Evolutionary conservation across 1,140 invertebrate species (phyloP), one percentile per base, ranked within the genome.

Genomic region (Lanistes nyassanus): DNA sequence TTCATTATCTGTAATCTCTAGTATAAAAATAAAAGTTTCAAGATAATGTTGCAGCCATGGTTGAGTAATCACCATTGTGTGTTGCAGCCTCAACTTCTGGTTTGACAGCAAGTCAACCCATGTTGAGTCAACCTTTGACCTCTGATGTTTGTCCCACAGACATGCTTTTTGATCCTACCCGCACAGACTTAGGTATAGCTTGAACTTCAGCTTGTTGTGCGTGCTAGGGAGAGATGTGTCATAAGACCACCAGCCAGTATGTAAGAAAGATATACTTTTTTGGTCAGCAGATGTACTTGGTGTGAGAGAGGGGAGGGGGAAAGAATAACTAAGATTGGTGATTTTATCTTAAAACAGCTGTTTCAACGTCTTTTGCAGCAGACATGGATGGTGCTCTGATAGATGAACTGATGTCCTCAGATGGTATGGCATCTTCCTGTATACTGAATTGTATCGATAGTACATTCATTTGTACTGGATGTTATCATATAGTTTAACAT

Each of bases 391-490:
- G 81, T 60, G 80, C 86, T 65, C 71, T 87, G 21, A 81, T 89
- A 58, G 88, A 89, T 69, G 88, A 88, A 62, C 76, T 89, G 11
- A 88, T 89, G 65, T 82, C 87, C 31, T 81, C 83, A 71, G 88
- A 89, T 80, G 84, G 88, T 89, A 84, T 47, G 42, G 42, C 42
- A 47, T 47, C 19, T n/a, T n/a, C n/a, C n/a, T n/a, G n/a, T n/a
- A n/a, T n/a, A n/a, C n/a, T n/a, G n/a, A n/a, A n/a, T n/a, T n/a
- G n/a, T n/a, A n/a, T n/a, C n/a, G n/a, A n/a, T n/a, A n/a, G n/a
- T n/a, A n/a, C n/a, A n/a, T n/a, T n/a, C n/a, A n/a, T n/a, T n/a
- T n/a, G n/a, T n/a, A n/a, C n/a, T n/a, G n/a, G n/a, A n/a, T n/a
- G n/a, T n/a, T n/a, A n/a, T n/a, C n/a, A n/a, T n/a, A n/a, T n/a